A percentile compares a stretch with the other conserved stretches of the same genome.
These are phyloP conservation scores for Elysia crispata DNA, from an alignment of 2,888 invertebrate species.

Conservation along the genomic window DNA sequence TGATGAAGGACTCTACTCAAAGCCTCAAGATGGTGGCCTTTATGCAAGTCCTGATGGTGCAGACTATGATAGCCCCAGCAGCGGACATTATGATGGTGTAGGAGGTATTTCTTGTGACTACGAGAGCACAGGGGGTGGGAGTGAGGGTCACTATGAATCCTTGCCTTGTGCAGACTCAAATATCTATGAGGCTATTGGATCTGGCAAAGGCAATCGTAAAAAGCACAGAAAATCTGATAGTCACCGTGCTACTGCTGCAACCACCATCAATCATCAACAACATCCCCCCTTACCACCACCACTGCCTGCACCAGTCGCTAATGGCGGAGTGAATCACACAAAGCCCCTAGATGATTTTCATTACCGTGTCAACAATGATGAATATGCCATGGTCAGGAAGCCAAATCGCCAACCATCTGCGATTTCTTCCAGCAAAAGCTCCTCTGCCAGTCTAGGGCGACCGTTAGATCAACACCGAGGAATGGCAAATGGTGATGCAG, in stretches of 20 bases:
- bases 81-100: neutral
- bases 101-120: neutral
- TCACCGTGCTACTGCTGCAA: neutral
- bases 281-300: slow-evolving; percentile 23
- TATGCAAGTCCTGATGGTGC: neutral
- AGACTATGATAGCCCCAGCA: slow-evolving; percentile 1
- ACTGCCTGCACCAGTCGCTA: too few species aligned
- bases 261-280: slow-evolving; percentile 45
- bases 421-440: too few species aligned
- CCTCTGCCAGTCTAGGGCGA: too few species aligned
- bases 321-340: slow-evolving; percentile 35
- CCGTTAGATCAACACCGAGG: too few species aligned
- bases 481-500: too few species aligned
- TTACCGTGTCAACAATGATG: slow-evolving; percentile 55
- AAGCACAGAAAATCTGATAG: neutral
- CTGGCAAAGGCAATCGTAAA: neutral
- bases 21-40: neutral
- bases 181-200: slow-evolving; percentile 44
- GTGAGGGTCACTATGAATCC: too few species aligned
- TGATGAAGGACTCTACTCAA: neutral
- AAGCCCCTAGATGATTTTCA: slow-evolving; percentile 42
- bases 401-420: slow-evolving; percentile 45
- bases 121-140: slow-evolving; percentile 12
- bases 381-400: slow-evolving; percentile 58
- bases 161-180: slow-evolving; percentile 41